Percentiles rank a stretch among this genome's conserved stretches.
phyloP scores from a whole-genome alignment of 2,888 invertebrate genomes.

The Heliconius ethilla region DNA sequence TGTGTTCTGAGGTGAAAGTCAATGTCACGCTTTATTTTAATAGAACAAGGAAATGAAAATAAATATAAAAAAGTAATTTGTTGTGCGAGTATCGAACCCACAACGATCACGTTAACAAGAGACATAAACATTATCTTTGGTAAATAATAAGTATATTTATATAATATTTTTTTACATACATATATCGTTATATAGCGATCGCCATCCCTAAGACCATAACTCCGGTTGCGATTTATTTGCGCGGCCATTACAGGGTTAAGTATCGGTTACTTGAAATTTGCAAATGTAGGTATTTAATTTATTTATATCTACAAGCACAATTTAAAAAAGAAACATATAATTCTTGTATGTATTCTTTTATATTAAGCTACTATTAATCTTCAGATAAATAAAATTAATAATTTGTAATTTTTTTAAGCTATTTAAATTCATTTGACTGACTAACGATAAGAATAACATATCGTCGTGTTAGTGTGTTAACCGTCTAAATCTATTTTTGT shows the following conservation, averaged over 20 bases:
- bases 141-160: neutral
- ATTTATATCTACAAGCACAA: slow-evolving; percentile 32
- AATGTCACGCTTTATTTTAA: too few relatives aligned
- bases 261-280: slow-evolving; percentile 64
- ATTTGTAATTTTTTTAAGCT: neutral
- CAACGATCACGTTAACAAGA: too few relatives aligned
- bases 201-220: slow-evolving; percentile 56
- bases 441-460: neutral
- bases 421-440: neutral
- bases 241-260: slow-evolving; percentile 61
- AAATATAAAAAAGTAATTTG: neutral
- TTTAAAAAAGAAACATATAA: neutral
- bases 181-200: neutral
- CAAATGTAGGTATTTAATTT: slow-evolving; percentile 47
- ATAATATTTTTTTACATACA: neutral
- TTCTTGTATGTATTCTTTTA: neutral
- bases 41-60: neutral
- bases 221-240: slow-evolving; percentile 62
- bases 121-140: too few relatives aligned
- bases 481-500: too few relatives aligned
- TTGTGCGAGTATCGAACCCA: neutral
- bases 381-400: neutral
- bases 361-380: neutral
- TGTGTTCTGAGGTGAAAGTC: too few relatives aligned
- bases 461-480: too few relatives aligned